Conservation (phyloP, 2,888 invertebrate species). For the Xestia rhomboidea region DNA sequence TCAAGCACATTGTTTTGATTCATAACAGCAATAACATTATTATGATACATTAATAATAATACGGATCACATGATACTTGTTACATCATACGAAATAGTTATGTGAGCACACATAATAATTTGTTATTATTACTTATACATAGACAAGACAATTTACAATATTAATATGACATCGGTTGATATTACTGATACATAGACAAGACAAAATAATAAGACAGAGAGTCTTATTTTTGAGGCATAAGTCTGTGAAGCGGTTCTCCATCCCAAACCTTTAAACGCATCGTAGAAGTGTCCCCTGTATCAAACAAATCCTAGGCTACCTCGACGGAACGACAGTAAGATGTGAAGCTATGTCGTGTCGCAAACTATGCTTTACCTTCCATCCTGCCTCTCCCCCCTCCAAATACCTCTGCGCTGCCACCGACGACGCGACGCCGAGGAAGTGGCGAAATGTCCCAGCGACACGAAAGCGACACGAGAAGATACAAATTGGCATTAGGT, state of each 20-base stretch:
- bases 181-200: background rate
- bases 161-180: too few species aligned
- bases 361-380: background rate
- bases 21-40: conserved; percentile 9
- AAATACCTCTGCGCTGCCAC: background rate
- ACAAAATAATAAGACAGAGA: background rate
- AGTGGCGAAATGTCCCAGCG: background rate
- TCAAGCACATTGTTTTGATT: conserved; percentile 34
- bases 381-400: background rate
- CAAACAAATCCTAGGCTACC: too few species aligned
- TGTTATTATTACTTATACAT: background rate
- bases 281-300: too few species aligned
- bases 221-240: too few species aligned
- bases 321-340: too few species aligned
- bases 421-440: background rate
- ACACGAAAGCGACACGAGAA: background rate
- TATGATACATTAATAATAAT: conserved; percentile 23
- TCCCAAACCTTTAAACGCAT: too few species aligned
- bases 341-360: too few species aligned
- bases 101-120: background rate
- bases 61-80: conserved; percentile 13
- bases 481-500: background rate
- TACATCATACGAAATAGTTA: conserved; percentile 38
- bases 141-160: too few species aligned
- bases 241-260: too few species aligned